A percentile compares a stretch with the other conserved stretches of the same genome.
Conservation (phyloP, 2,113 vertebrate species). For the Nyctereutes procyonoides region DNA sequence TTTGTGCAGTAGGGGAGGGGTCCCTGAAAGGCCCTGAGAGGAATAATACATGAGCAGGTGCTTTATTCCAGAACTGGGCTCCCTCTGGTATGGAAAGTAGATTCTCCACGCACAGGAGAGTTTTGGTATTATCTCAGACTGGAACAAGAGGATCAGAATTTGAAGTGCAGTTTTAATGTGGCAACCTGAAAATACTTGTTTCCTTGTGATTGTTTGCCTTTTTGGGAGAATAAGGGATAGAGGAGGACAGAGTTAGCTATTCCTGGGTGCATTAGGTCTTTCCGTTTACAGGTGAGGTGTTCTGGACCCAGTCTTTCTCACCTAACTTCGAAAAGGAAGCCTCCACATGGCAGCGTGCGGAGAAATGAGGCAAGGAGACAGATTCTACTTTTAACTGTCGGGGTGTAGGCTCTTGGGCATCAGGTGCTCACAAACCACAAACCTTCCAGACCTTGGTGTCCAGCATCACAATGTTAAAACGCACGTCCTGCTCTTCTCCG, state of each 20-base stretch:
- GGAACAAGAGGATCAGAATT: background rate
- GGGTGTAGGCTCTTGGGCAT: too few relatives aligned
- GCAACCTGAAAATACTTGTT: background rate
- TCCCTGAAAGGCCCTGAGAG: background rate
- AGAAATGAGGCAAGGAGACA: background rate
- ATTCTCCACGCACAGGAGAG: background rate
- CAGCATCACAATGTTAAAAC: background rate
- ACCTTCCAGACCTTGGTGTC: background rate
- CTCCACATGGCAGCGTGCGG: background rate
- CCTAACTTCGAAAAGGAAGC: background rate
- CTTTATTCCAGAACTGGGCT: background rate
- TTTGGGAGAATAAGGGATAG: background rate
- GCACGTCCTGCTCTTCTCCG: background rate
- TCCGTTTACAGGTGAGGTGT: background rate
- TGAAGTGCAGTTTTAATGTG: background rate
- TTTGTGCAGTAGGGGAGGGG: background rate
- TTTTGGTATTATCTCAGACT: background rate
- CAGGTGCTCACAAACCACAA: rapidly evolving
- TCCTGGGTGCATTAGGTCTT: background rate
- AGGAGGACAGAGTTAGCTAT: too few relatives aligned
- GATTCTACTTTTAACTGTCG: background rate
- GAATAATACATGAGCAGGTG: rapidly evolving
- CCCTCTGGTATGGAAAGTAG: background rate
- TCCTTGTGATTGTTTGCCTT: background rate
- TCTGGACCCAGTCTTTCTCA: background rate